Base-by-base conservation (phyloP, 2,888 invertebrate genomes). In the Drosophila nr. fundita region DNA sequence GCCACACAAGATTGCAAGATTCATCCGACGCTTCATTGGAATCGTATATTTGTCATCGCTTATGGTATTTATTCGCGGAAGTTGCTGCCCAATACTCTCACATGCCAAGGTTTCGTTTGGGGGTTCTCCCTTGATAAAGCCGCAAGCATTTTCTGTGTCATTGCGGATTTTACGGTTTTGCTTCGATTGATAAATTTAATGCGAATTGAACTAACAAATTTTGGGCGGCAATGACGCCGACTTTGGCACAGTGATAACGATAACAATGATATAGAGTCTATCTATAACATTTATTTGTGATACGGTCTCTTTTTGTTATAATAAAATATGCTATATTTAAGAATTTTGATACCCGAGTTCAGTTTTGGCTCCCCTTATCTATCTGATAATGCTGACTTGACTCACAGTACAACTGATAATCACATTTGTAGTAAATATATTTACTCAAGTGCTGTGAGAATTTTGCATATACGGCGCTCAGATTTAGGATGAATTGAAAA, bases 11-110 rank as follows among this genome's bases (percentile, higher is more conserved):
- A 45, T 45, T 29, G 50, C 54, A 32, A 84, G 87, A 84, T 82
- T 90, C 90, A 88, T 90, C 67, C 66, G 54, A 4, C 40, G 71
- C 54, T 87, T 87, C 82, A 29, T 7, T 50, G 68, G 90, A 86
- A 87, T 29, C 53, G 27, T 52, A 70, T 50, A 73, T 88, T 88
- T 76, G 78, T 87, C 87, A 87, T 88, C 86, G 36, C 29, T 55
- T 49, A 24, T 4, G 1, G 5, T 7, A 45, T 45, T 15, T 24
- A 71, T 74, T 59, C 49, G 36, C 76, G 77, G 82, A 84, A 87
- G 54, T 57, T 66, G 4, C n/a, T n/a, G 21, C 11, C 18, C 34
- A 48, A 40, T 30, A 48, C n/a, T 54, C 66, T 53, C 30, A 57
- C 45, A 32, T 42, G n/a, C n/a, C 36, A 27, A 64, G 64, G 58